Evolutionary conservation across 2,113 vertebrate species (phyloP).

Genomic region (Eira barbara): DNA sequence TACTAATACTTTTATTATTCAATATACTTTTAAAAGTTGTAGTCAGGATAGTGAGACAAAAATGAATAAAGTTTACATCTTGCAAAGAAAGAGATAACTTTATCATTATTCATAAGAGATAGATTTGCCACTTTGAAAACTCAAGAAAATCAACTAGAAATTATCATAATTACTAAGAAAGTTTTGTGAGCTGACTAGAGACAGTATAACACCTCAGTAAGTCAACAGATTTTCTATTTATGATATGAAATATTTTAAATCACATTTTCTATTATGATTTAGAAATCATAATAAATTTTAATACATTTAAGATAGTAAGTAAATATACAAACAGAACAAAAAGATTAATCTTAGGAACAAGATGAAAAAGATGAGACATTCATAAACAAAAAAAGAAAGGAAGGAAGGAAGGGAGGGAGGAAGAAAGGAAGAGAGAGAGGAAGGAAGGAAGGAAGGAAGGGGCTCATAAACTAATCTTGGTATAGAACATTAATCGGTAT

Average conservation of each 20-base stretch:
- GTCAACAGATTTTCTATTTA: neutral
- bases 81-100: neutral
- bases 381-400: neutral
- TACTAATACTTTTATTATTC: neutral
- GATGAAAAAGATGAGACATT: neutral
- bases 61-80: neutral
- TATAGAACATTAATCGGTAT: neutral
- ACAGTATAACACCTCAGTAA: neutral
- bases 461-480: neutral
- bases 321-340: neutral
- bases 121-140: neutral
- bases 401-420: too few species aligned
- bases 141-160: neutral
- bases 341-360: neutral
- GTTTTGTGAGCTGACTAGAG: neutral
- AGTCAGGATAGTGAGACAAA: neutral
- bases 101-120: neutral
- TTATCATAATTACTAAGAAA: slow-evolving; percentile 2
- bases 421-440: too few species aligned
- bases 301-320: neutral
- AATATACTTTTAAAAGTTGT: neutral
- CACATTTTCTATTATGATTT: neutral
- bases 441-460: neutral
- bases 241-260: neutral
- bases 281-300: neutral